phyloP scores from a whole-genome alignment of 2,797 vertebrate species.

The Epinephelus coioides region DNA sequence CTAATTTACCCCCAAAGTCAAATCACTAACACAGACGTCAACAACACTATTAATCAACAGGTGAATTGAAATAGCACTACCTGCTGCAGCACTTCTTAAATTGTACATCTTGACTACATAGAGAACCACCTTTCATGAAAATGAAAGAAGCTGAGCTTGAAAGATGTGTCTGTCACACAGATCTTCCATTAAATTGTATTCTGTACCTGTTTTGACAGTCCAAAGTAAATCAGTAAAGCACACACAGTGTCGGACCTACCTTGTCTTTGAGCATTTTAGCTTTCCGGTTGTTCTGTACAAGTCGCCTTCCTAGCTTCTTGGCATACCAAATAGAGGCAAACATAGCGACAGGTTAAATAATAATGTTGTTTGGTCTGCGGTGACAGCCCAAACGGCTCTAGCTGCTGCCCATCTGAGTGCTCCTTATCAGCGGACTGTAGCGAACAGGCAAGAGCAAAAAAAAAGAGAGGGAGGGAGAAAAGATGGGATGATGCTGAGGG shows the following conservation, averaged over 20 bases:
- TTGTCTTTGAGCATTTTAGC: constrained; percentile 95
- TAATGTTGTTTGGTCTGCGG: constrained; percentile 70
- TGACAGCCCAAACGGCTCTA: constrained; percentile 75
- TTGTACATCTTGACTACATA: not conserved
- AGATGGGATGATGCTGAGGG: constrained; percentile 54
- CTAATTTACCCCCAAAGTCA: constrained; percentile 37
- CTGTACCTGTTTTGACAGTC: not conserved
- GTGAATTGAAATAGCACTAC: constrained; percentile 27
- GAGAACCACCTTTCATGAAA: not conserved
- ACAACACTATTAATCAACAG: constrained; percentile 63
- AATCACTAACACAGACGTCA: constrained; percentile 16
- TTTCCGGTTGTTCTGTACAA: constrained; percentile 95
- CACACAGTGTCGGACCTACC: constrained; percentile 80
- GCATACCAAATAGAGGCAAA: constrained; percentile 98
- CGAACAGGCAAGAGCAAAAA: constrained; percentile 44
- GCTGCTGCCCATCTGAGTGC: constrained; percentile 73
- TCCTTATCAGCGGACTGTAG: constrained; percentile 60
- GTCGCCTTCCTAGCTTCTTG: constrained; percentile 97
- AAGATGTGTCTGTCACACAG: not conserved
- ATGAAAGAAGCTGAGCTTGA: not conserved
- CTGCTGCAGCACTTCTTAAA: not conserved
- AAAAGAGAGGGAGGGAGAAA: constrained; percentile 32
- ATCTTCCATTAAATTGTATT: constrained; percentile 8
- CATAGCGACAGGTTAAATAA: constrained; percentile 85
- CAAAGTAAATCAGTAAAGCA: constrained; percentile 38